phyloP scores from a whole-genome alignment of 2,888 invertebrate genomes.

The Tipula vernalis region DNA sequence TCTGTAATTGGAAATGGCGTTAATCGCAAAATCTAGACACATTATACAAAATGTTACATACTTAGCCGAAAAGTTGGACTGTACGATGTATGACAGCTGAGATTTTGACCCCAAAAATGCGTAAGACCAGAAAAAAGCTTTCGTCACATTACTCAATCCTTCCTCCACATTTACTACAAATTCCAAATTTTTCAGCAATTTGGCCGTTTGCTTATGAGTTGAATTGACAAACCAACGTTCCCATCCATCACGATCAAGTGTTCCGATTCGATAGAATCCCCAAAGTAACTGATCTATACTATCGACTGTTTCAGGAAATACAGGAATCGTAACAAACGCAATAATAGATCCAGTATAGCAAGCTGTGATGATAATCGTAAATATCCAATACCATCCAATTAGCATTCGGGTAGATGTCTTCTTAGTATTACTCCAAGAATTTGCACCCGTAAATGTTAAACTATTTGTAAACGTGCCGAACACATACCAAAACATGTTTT shows the following conservation, averaged over 20 bases:
- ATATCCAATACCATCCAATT: constrained; percentile 72
- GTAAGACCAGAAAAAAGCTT: constrained; percentile 65
- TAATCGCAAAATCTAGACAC: neutral
- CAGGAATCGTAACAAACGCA: constrained; percentile 67
- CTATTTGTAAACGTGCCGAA: constrained; percentile 76
- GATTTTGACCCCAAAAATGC: constrained; percentile 62
- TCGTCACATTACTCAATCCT: constrained; percentile 60
- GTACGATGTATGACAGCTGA: constrained; percentile 58
- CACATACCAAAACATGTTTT: constrained; percentile 80
- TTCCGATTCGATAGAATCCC: constrained; percentile 57
- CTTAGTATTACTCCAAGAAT: constrained; percentile 56
- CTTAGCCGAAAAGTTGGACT: constrained; percentile 55
- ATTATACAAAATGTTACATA: constrained; percentile 24
- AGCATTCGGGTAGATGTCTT: constrained; percentile 57
- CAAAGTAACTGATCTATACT: constrained; percentile 50
- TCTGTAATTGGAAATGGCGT: constrained; percentile 25
- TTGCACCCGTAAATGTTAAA: constrained; percentile 54
- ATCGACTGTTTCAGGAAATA: constrained; percentile 62
- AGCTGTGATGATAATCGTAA: constrained; percentile 71
- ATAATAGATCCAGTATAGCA: constrained; percentile 77
- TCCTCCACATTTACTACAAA: constrained; percentile 50
- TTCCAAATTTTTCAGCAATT: constrained; percentile 52
- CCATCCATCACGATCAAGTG: constrained; percentile 65
- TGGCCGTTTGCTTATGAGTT: constrained; percentile 47
- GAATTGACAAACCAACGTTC: constrained; percentile 59